These are phyloP conservation scores for Galago senegalensis DNA, from an alignment of 2,797 vertebrate species.

Conservation along the genomic window DNA sequence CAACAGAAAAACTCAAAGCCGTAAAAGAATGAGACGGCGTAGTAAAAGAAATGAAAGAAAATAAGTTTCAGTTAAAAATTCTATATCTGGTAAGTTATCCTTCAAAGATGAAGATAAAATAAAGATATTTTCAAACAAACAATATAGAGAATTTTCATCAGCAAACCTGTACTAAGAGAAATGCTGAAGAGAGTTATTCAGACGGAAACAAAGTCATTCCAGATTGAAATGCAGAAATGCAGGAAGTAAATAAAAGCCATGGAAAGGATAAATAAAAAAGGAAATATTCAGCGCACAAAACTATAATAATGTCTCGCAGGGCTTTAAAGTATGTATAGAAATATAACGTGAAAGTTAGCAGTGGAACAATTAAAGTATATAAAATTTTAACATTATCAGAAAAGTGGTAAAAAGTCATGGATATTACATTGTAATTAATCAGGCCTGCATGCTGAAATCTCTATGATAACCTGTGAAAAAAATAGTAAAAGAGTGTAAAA, in stretches of 20 bases:
- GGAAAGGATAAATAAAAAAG: neutral
- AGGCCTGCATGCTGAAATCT: neutral
- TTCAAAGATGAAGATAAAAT: slow-evolving; percentile 39
- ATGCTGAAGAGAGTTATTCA: neutral
- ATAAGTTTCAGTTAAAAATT: neutral
- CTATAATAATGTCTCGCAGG: neutral
- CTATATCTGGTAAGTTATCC: neutral
- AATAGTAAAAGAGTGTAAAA: neutral
- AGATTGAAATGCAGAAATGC: neutral
- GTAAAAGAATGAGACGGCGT: slow-evolving; percentile 45
- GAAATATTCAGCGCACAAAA: neutral
- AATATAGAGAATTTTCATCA: slow-evolving; percentile 5
- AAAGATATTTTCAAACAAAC: slow-evolving; percentile 10
- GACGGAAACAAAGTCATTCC: neutral
- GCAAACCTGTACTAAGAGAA: neutral
- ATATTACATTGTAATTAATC: neutral
- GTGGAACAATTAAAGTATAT: neutral
- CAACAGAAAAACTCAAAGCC: neutral
- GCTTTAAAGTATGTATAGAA: neutral
- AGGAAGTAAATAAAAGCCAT: neutral
- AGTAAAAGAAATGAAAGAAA: neutral
- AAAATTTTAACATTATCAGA: neutral
- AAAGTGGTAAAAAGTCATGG: slow-evolving; percentile 24
- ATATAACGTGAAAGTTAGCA: neutral
- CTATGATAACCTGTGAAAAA: neutral